Evolutionary conservation across 2,888 invertebrate species (phyloP).

Genomic region (Priocnemis perturbator): DNA sequence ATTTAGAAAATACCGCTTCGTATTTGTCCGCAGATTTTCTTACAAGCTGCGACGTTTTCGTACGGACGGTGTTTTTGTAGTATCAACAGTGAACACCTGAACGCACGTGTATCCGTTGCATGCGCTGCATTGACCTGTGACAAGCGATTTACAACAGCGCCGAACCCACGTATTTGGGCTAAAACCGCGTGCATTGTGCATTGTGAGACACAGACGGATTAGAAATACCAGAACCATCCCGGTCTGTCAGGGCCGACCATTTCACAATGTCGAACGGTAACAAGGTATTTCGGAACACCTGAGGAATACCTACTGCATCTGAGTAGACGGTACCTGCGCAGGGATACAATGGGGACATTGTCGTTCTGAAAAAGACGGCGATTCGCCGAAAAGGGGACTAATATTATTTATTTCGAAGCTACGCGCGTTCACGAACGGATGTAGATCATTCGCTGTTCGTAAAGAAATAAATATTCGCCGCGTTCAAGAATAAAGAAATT

Average conservation of each 20-base stretch:
- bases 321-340: conserved; percentile 28
- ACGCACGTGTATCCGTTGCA: no score
- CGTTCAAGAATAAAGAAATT: no score
- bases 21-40: no score
- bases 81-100: no score
- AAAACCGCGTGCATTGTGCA: conserved; percentile 44
- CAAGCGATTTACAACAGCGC: conserved; percentile 21
- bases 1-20: no score
- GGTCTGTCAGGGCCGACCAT: conserved; percentile 14
- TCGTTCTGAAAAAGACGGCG: conserved; percentile 11
- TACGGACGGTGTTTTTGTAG: no score
- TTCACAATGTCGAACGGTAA: conserved; percentile 48
- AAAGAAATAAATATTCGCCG: no score
- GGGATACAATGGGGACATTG: conserved; percentile 25
- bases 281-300: conserved; percentile 41
- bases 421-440: no score
- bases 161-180: conserved; percentile 34
- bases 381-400: conserved; percentile 32
- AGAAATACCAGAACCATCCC: neutral
- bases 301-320: conserved; percentile 40
- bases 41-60: no score
- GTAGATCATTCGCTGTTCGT: no score
- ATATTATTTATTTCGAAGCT: neutral
- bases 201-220: conserved; percentile 26
- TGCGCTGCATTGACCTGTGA: conserved; percentile 12